phyloP scores from a whole-genome alignment of 2,888 invertebrate species.

The Julus scandinavius region DNA sequence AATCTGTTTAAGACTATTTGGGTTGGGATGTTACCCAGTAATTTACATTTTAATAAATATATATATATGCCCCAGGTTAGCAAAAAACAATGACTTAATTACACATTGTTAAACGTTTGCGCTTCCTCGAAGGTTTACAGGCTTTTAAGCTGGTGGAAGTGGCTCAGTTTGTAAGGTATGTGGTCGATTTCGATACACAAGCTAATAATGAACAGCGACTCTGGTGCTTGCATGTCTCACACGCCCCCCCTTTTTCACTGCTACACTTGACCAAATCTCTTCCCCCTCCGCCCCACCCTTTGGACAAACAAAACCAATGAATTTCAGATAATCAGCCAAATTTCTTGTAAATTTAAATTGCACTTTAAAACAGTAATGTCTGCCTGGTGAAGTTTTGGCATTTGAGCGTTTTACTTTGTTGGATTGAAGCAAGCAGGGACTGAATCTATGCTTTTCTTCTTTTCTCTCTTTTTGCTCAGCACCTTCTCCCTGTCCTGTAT shows the following conservation, averaged over 20 bases:
- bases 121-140: neutral
- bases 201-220: neutral
- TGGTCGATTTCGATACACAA: neutral
- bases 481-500: slow-evolving; percentile 55
- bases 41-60: neutral
- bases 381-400: slow-evolving; percentile 33
- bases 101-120: neutral
- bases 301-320: neutral
- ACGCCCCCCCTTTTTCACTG: slow-evolving; percentile 25
- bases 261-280: neutral
- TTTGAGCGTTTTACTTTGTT: slow-evolving; percentile 14
- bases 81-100: neutral
- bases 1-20: neutral
- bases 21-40: neutral
- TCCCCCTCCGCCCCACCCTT: neutral
- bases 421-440: slow-evolving; percentile 20
- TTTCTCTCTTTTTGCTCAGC: slow-evolving; percentile 54
- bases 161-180: neutral
- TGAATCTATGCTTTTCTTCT: slow-evolving; percentile 51
- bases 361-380: neutral
- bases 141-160: neutral
- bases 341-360: neutral
- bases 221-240: slow-evolving; percentile 50
- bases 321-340: neutral
- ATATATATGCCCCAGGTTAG: neutral